phyloP scores from a whole-genome alignment of 2,888 invertebrate species.

The Agrotis exclamationis region DNA sequence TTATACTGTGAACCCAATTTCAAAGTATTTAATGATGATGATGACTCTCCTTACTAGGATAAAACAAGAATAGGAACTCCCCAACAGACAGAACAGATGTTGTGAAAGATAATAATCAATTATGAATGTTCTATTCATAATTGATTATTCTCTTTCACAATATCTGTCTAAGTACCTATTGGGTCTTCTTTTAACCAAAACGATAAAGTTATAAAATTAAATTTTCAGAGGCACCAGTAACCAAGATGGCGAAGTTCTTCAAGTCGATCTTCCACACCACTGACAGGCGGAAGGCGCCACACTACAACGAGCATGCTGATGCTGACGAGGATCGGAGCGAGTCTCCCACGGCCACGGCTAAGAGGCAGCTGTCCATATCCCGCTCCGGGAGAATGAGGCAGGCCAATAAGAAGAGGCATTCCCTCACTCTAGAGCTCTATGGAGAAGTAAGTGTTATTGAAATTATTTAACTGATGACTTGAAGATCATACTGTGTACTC shows the following conservation, averaged over 20 bases:
- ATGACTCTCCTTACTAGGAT: too few species aligned
- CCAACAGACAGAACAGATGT: too few species aligned
- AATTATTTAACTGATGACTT: neutral
- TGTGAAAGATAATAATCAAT: too few species aligned
- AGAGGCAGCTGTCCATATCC: conserved; percentile 90
- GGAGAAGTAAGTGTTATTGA: conserved; percentile 79
- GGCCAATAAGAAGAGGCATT: conserved; percentile 89
- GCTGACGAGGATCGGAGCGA: conserved; percentile 74
- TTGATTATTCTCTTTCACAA: too few species aligned
- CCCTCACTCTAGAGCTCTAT: conserved; percentile 89
- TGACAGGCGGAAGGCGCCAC: conserved; percentile 74
- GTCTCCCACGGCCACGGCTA: conserved; percentile 75
- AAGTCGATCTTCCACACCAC: conserved; percentile 83
- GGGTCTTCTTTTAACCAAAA: neutral
- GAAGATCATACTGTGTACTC: neutral
- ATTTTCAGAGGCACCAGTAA: conserved; percentile 25
- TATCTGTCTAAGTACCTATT: too few species aligned
- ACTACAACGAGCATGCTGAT: conserved; percentile 67
- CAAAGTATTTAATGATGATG: too few species aligned
- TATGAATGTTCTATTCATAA: too few species aligned
- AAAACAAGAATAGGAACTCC: too few species aligned
- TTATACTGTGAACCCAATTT: too few species aligned
- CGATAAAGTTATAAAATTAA: neutral
- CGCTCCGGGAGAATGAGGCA: conserved; percentile 92
- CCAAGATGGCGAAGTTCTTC: conserved; percentile 85